phyloP scores from a whole-genome alignment of 2,797 vertebrate species.

The Ciconia nigra region DNA sequence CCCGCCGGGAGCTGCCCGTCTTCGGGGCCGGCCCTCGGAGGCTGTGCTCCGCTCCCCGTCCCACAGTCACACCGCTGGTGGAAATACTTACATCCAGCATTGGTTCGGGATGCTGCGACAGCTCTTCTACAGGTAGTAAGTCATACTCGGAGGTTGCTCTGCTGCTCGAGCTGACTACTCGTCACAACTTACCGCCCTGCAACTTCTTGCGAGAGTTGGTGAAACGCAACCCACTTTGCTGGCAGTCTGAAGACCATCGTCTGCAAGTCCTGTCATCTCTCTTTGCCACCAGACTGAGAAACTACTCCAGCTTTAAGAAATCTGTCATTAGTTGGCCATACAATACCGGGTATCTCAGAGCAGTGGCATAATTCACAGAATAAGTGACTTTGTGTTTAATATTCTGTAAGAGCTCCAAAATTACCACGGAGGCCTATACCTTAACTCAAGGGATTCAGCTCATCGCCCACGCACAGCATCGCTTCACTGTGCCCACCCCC shows the following conservation, averaged over 20 bases:
- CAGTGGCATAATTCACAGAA: no score
- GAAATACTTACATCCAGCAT: background rate
- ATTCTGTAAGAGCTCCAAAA: accelerated
- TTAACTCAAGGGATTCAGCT: accelerated
- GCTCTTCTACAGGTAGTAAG: background rate
- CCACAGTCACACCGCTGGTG: background rate
- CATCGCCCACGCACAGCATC: accelerated
- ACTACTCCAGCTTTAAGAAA: background rate
- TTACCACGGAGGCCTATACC: accelerated
- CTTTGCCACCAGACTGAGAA: background rate
- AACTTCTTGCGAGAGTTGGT: background rate
- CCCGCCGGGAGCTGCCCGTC: background rate
- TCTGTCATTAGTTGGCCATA: no score
- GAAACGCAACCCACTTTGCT: accelerated
- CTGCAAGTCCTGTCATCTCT: background rate
- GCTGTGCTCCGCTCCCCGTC: background rate
- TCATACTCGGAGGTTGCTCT: background rate
- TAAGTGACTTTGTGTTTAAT: accelerated
- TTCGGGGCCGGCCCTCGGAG: no score
- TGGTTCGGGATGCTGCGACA: background rate
- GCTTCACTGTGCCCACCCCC: background rate
- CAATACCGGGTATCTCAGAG: accelerated
- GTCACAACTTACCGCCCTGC: background rate
- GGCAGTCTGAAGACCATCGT: background rate
- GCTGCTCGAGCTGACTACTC: background rate